These are phyloP conservation scores for Meliscaeva auricollis DNA, from an alignment of 2,888 invertebrate genomes.

Conservation along the genomic window DNA sequence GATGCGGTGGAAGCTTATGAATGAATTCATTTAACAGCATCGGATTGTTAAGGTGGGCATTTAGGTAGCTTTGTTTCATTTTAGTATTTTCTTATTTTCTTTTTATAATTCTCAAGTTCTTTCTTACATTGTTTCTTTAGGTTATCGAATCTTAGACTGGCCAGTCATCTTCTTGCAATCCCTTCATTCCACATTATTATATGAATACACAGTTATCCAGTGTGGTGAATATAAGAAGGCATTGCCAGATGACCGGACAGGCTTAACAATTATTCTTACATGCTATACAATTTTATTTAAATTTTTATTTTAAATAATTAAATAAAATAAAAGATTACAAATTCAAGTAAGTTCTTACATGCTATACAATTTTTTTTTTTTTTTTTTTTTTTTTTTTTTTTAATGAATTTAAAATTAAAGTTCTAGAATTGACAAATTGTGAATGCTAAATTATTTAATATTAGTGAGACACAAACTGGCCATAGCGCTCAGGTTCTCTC, in stretches of 20 bases:
- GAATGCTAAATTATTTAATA: too few species aligned
- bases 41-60: constrained; percentile 19
- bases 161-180: not conserved
- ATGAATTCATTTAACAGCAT: constrained; percentile 32
- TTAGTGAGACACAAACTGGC: constrained; percentile 12
- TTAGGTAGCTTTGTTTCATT: constrained; percentile 17
- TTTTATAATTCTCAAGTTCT: not conserved
- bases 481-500: constrained; percentile 42
- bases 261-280: constrained; percentile 10
- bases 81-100: not conserved
- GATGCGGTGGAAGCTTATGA: not conserved
- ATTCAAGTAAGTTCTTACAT: not conserved
- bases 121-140: not conserved
- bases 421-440: too few species aligned
- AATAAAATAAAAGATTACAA: too few species aligned
- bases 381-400: not conserved
- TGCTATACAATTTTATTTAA: not conserved
- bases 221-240: constrained; percentile 6
- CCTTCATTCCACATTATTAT: not conserved
- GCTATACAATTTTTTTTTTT: not conserved
- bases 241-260: constrained; percentile 16
- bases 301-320: too few species aligned
- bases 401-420: not conserved
- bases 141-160: not conserved
- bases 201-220: not conserved